Evolutionary conservation across 2,113 vertebrate species (phyloP).

Genomic region (Camelus dromedarius): DNA sequence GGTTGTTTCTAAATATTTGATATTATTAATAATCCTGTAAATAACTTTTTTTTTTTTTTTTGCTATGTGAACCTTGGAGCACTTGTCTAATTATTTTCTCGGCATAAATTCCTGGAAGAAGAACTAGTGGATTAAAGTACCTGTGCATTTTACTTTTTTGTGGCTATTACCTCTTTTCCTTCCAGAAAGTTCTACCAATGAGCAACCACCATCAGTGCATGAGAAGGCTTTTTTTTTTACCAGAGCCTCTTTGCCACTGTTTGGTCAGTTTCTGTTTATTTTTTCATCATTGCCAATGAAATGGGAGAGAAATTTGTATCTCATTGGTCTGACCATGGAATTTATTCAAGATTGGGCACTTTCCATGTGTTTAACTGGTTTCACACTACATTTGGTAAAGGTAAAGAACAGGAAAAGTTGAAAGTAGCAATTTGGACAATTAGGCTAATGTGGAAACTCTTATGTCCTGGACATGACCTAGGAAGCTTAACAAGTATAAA

Average conservation of each 20-base stretch:
- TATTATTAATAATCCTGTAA: constrained; percentile 41
- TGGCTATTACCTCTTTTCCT: background rate
- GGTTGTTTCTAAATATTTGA: constrained; percentile 16
- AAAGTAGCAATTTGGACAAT: background rate
- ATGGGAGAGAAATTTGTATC: background rate
- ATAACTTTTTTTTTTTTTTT: background rate
- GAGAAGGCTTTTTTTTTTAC: background rate
- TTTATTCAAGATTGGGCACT: background rate
- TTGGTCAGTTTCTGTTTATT: background rate
- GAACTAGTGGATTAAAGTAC: background rate
- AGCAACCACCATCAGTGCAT: background rate
- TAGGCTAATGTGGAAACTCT: background rate
- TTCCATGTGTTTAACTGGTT: background rate
- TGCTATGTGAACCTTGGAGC: background rate
- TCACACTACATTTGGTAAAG: background rate
- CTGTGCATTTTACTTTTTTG: background rate
- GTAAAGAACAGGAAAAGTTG: background rate
- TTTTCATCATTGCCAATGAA: background rate
- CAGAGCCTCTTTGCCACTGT: background rate
- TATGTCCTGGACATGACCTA: background rate
- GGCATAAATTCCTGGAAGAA: constrained; percentile 34
- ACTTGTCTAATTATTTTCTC: constrained; percentile 52
- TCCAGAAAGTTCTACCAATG: background rate
- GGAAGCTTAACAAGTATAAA: background rate
- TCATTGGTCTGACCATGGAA: background rate